Base-by-base conservation (phyloP, 2,797 vertebrate species). In the Pantherophis vulpinus region DNA sequence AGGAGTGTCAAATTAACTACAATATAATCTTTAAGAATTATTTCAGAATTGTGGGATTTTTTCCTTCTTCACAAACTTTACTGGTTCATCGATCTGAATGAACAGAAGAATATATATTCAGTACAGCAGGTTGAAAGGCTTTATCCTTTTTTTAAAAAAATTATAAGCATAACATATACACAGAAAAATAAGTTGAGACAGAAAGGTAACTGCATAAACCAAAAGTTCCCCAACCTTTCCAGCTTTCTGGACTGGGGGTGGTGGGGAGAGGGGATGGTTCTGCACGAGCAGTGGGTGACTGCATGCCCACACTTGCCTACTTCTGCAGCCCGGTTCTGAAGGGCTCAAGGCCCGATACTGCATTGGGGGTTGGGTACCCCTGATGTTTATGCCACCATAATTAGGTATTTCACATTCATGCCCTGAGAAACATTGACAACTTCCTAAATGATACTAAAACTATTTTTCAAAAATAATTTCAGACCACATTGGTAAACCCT, bases 171-270 rank as follows among this genome's bases (percentile, higher is more conserved):
- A 61, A 61, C 25, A 4, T 27, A 66, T 32, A 16, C 32, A 32
- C 13, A 70, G 29, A 70, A 70, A 70, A 70, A 32, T 32, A 66
- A n/a, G 5, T 32, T 70, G 66, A 70, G 13, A 14, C 66, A 32
- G 66, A n/a, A 70, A 70, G 66, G n/a, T 70, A 70, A 32, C n/a
- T 70, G n/a, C 66, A 70, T 32, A 70, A 70, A 70, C 66, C 66
- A 70, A n/a, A 70, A 70, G 66, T 70, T 70, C 63, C 29, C 29
- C 13, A 16, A 32, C 13, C 29, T 32, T 16, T n/a, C 29, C 63
- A 70, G 2, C 13, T 66, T 66, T 66, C 29, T 4, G 5, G 63
- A n/a, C 11, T 12, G 4, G 4, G 13, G 29, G 29, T 13, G 14
- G 25, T 37, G 25, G 61, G n/a, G 2, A 5, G n/a, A 6, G 14